Conservation (phyloP, 1,140 invertebrate species). For the Zaprionus taronus region DNA sequence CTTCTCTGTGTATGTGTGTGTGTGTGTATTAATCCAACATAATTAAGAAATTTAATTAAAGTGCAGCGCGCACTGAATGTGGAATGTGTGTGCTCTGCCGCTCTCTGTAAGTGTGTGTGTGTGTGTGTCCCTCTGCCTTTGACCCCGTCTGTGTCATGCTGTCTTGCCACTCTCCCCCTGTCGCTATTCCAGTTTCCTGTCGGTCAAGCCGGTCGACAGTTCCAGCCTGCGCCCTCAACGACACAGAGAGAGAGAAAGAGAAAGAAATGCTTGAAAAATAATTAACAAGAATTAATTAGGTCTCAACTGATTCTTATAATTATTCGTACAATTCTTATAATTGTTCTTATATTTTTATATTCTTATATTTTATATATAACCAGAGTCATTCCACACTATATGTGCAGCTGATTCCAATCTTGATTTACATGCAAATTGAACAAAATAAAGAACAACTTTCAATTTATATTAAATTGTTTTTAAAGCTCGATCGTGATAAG, state of each 20-base stretch:
- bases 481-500: too few species aligned
- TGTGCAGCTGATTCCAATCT: too few species aligned
- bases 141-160: not conserved
- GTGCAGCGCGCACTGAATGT: conserved; percentile 76
- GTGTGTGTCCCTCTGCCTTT: not conserved
- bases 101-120: conserved; percentile 10
- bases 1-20: conserved; percentile 32
- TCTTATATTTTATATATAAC: too few species aligned
- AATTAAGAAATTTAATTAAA: conserved; percentile 83
- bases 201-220: conserved; percentile 1
- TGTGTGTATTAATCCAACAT: conserved; percentile 79
- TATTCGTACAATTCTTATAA: not conserved
- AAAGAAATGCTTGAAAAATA: not conserved
- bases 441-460: too few species aligned
- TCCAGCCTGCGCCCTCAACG: not conserved
- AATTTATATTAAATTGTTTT: not conserved
- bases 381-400: too few species aligned
- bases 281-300: not conserved
- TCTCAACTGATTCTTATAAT: not conserved
- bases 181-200: not conserved
- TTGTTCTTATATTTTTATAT: too few species aligned
- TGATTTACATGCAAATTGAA: too few species aligned
- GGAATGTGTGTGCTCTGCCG: conserved; percentile 54
- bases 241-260: not conserved
- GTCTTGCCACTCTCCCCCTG: not conserved